A percentile compares a stretch with the other conserved stretches of the same genome.
phyloP scores from a whole-genome alignment of 2,888 invertebrate species.

The Priocnemis perturbator region DNA sequence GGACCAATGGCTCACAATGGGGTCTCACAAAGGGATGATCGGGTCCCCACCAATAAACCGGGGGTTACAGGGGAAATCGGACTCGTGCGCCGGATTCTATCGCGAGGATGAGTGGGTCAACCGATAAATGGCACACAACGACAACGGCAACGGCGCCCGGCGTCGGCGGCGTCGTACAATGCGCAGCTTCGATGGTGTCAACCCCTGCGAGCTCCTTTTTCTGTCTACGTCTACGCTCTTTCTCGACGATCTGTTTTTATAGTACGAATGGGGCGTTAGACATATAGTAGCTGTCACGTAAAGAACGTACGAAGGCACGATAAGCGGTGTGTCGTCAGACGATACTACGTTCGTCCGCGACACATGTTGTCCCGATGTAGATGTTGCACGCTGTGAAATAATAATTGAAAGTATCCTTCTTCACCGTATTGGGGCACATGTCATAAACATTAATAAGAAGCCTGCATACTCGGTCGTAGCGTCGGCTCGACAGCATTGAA shows the following conservation, averaged over 20 bases:
- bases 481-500: too few species aligned
- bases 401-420: too few species aligned
- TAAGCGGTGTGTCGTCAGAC: too few species aligned
- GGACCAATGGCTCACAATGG: slow-evolving; percentile 70
- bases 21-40: slow-evolving; percentile 69
- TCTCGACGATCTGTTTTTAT: too few species aligned
- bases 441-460: too few species aligned
- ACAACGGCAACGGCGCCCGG: slow-evolving; percentile 27
- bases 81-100: slow-evolving; percentile 69
- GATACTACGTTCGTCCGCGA: too few species aligned
- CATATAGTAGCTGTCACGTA: too few species aligned
- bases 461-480: not conserved
- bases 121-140: slow-evolving; percentile 67
- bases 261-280: too few species aligned
- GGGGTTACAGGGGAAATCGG: slow-evolving; percentile 67
- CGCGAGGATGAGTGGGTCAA: slow-evolving; percentile 69
- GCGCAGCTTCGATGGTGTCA: not conserved
- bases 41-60: slow-evolving; percentile 69
- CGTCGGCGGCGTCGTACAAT: slow-evolving; percentile 11
- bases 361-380: too few species aligned
- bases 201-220: not conserved
- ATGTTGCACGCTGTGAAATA: too few species aligned
- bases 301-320: too few species aligned
- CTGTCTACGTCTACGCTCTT: not conserved
- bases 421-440: too few species aligned